phyloP scores from a whole-genome alignment of 2,888 invertebrate species.

The Drosophila monieri region DNA sequence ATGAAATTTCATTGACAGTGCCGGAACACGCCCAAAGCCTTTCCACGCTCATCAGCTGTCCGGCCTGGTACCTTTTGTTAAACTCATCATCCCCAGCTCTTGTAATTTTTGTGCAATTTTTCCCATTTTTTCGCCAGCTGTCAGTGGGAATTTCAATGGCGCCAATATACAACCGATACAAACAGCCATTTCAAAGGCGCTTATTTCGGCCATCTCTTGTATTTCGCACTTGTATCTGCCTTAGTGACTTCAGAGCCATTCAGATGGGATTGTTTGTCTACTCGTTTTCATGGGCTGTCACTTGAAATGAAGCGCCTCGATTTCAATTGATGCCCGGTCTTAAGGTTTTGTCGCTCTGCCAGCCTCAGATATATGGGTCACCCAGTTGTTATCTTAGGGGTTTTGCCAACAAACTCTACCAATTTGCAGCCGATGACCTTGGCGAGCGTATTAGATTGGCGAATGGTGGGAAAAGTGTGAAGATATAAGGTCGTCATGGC shows the following conservation, averaged over 20 bases:
- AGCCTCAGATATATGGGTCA: slow-evolving; percentile 60
- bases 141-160: slow-evolving; percentile 33
- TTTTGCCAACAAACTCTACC: slow-evolving; percentile 11
- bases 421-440: slow-evolving; percentile 51
- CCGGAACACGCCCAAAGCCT: slow-evolving; percentile 53
- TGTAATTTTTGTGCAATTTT: slow-evolving; percentile 54
- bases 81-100: slow-evolving; percentile 21
- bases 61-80: slow-evolving; percentile 49
- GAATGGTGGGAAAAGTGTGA: slow-evolving; percentile 39
- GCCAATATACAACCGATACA: slow-evolving; percentile 18
- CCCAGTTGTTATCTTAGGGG: slow-evolving; percentile 20
- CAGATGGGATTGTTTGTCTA: slow-evolving; percentile 61
- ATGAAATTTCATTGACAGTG: slow-evolving; percentile 59
- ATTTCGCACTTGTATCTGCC: slow-evolving; percentile 29
- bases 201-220: slow-evolving; percentile 24
- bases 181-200: slow-evolving; percentile 10
- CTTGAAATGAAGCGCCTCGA: slow-evolving; percentile 63
- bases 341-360: slow-evolving; percentile 42
- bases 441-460: slow-evolving; percentile 20
- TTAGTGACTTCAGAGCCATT: slow-evolving; percentile 55
- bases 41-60: slow-evolving; percentile 58
- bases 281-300: slow-evolving; percentile 73
- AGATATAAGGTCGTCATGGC: slow-evolving; percentile 27
- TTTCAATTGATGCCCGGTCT: slow-evolving; percentile 61
- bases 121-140: slow-evolving; percentile 21